Base-by-base conservation (phyloP, 1,140 invertebrate species). In the Ylistrum balloti region DNA sequence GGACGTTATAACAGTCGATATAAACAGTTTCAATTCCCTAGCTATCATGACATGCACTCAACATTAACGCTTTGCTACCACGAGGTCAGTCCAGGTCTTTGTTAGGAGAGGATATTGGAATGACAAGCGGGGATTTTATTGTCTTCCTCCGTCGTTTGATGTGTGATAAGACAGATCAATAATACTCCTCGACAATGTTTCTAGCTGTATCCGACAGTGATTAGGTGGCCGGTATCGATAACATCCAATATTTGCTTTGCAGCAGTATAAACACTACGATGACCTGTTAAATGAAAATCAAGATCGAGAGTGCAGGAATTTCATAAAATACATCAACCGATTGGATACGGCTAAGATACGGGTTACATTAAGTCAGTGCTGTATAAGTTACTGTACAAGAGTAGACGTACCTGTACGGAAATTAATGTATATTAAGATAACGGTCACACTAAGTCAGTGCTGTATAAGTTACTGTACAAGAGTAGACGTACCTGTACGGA, bases 71-170 rank as follows among this genome's bases (percentile, higher is more conserved):
- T 74, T 28, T 74, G 56, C 22, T n/a, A 28, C 56, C n/a, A 74
- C 56, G 56, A 28, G 56, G 56, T 74, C 56, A 74, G n/a, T 28
- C n/a, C 56, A 17, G 17, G n/a, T 22, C 56, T 74, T 74, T 74
- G 56, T 74, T 74, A 28, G 56, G 56, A 74, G 56, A 74, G 56
- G 56, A 74, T 74, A 74, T 74, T 74, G 56, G 56, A 74, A 74
- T 74, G 56, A 74, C 56, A 74, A 74, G 56, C 56, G 22, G 56
- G 56, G 56, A 74, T 74, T 74, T 74, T 74, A 74, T 74, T 74
- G 56, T 74, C 56, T 74, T 74, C n/a, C 56, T 74, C 56, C 56
- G 56, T n/a, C 56, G n/a, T 74, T 74, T 74, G 56, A 74, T 74
- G 56, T 74, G 56, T 74, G 56, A 74, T 74, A 74, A 74, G 56